phyloP scores from a whole-genome alignment of 2,113 vertebrate genomes.

The Nymphicus hollandicus region DNA sequence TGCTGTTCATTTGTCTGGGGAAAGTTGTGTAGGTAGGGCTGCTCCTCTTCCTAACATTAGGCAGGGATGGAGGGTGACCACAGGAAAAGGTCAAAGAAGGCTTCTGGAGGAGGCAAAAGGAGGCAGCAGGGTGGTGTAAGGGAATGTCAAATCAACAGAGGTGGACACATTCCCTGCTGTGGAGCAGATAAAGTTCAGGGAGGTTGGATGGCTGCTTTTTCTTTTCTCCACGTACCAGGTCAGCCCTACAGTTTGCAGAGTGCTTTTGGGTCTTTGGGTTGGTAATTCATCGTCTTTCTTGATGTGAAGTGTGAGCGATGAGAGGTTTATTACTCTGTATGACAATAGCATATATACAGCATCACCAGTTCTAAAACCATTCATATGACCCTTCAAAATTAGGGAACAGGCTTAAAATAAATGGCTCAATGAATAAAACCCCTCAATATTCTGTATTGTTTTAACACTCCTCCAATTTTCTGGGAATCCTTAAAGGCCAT shows the following conservation, averaged over 20 bases:
- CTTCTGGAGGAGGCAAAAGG: neutral
- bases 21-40: neutral
- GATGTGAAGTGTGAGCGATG: rapidly evolving
- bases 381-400: neutral
- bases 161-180: rapidly evolving
- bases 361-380: neutral
- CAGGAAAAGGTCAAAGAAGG: neutral
- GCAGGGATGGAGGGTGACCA: neutral
- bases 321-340: neutral
- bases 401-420: neutral
- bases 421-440: neutral
- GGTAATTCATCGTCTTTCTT: neutral
- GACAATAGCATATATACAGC: neutral
- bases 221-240: neutral
- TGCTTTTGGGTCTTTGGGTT: neutral
- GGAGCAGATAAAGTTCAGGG: neutral
- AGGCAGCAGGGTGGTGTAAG: neutral
- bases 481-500: neutral
- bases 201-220: neutral
- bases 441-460: neutral
- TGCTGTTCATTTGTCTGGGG: neutral
- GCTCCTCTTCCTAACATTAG: neutral
- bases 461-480: neutral
- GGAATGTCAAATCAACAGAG: neutral
- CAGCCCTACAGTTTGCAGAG: neutral